Base-by-base conservation (phyloP, 2,888 invertebrate genomes). In the Pristionchus fissidentatus region DNA sequence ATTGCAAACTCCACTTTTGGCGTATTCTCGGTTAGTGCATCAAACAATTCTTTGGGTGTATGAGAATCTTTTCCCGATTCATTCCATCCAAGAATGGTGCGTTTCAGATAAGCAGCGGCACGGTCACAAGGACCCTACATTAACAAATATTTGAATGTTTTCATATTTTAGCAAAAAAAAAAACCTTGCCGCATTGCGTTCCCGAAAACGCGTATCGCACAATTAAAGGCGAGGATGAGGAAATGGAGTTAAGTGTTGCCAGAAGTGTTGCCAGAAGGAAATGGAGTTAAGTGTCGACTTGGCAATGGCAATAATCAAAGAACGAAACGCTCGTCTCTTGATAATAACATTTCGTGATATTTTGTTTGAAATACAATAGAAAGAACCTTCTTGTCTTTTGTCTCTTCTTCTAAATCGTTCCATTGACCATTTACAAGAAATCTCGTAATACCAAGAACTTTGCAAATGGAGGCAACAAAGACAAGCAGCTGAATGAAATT, bases 71-170 rank as follows among this genome's bases (percentile, higher is more conserved):
- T 62, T 3, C 26, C 26, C 8, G 62, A 32, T 35, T 35, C 62
- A 35, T 62, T 62, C 62, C 62, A 62, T n/a, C 26, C 8, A 19
- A 62, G 13, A 35, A 62, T 35, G 1, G 35, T 8, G 32, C 35
- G 32, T 19, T 62, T 62, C 1, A 62, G 35, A 13, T 62, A 62
- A 35, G 35, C 62, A 4, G 62, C 35, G 7, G 62, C 62, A 4
- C 62, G 62, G 62, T 62, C 62, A 35, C 62, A 62, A 3, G 62
- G 62, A 62, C 57, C 57, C 57, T 57, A 3, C 4, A n/a, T n/a
- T n/a, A 57, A 57, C n/a, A 8, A 57, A 7, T 29, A 4, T 1
- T 26, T 7, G n/a, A 10, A 26, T 26, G n/a, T 3, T 57, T 3
- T 7, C 7, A 3, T 19, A 57, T 4, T 19, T 57, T 57, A n/a